These are phyloP conservation scores for Schrankia costaestrigalis DNA, from an alignment of 2,888 invertebrate species.

Conservation along the genomic window DNA sequence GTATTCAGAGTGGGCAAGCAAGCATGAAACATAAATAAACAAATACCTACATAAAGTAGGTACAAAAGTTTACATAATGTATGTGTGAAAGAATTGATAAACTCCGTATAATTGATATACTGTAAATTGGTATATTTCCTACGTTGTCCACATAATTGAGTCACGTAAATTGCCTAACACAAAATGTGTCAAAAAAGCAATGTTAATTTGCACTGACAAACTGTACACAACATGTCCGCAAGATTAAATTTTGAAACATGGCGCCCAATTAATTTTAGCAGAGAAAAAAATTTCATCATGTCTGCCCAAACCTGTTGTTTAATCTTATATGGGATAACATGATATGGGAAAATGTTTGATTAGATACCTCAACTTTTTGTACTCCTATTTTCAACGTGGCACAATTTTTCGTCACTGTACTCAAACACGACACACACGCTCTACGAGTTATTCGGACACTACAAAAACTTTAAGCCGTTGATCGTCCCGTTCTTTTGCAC, in stretches of 20 bases:
- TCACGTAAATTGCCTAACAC: conserved; percentile 52
- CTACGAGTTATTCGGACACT: conserved; percentile 61
- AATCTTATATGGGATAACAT: conserved; percentile 46
- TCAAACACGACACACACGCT: conserved; percentile 54
- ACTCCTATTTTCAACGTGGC: conserved; percentile 12
- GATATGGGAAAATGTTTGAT: conserved; percentile 38
- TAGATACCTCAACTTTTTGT: conserved; percentile 34
- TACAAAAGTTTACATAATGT: too few relatives aligned
- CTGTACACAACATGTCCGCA: conserved; percentile 53
- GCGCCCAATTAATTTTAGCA: conserved; percentile 60
- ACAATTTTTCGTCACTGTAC: conserved; percentile 23
- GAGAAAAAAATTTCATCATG: conserved; percentile 60
- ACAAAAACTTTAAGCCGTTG: conserved; percentile 64
- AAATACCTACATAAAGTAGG: too few relatives aligned
- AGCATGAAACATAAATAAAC: too few relatives aligned
- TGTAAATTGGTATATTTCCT: too few relatives aligned
- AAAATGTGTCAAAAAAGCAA: conserved; percentile 51
- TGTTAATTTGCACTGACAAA: conserved; percentile 58
- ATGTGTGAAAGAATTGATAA: too few relatives aligned
- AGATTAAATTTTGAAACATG: conserved; percentile 73
- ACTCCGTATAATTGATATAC: too few relatives aligned
- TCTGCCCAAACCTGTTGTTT: conserved; percentile 42
- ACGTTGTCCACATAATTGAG: conserved; percentile 28
- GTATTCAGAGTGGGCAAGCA: too few relatives aligned
- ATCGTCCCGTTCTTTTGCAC: conserved; percentile 54